Conservation (phyloP, 2,797 vertebrate genomes). For the Knipowitschia caucasica region DNA sequence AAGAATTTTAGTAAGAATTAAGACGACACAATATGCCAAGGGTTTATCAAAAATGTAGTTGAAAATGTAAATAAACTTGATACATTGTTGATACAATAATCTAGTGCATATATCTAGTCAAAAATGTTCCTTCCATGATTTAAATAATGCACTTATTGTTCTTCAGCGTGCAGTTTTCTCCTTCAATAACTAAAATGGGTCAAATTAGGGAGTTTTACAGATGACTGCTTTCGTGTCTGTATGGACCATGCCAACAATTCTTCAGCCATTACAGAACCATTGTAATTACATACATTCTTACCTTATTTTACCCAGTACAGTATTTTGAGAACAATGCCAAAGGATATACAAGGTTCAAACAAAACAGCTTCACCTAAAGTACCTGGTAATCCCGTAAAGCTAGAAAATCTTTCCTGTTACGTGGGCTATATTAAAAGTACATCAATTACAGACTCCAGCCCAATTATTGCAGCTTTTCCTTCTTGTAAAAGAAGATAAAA, state of each 20-base stretch:
- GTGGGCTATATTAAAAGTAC: constrained; percentile 65
- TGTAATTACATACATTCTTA: neutral
- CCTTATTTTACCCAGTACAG: constrained; percentile 7
- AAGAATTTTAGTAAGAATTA: too few species aligned
- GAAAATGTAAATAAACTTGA: too few species aligned
- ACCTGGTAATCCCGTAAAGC: constrained; percentile 30
- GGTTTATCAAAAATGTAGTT: too few species aligned
- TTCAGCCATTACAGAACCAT: neutral
- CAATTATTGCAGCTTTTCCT: constrained; percentile 67
- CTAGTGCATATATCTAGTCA: too few species aligned
- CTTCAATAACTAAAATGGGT: too few species aligned
- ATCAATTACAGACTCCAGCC: constrained; percentile 56
- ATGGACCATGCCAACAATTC: neutral
- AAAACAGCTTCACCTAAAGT: constrained; percentile 51
- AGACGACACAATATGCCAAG: too few species aligned
- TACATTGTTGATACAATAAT: too few species aligned
- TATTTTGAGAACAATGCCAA: constrained; percentile 45
- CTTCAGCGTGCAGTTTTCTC: too few species aligned
- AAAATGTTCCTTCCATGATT: too few species aligned
- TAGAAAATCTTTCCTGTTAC: constrained; percentile 45
- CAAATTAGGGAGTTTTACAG: too few species aligned
- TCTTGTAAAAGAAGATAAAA: constrained; percentile 53
- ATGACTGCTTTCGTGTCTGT: neutral
- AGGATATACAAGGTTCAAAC: constrained; percentile 24
- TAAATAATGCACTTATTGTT: too few species aligned